Conservation (phyloP, 2,888 invertebrate species). For the Portevinia maculata region DNA sequence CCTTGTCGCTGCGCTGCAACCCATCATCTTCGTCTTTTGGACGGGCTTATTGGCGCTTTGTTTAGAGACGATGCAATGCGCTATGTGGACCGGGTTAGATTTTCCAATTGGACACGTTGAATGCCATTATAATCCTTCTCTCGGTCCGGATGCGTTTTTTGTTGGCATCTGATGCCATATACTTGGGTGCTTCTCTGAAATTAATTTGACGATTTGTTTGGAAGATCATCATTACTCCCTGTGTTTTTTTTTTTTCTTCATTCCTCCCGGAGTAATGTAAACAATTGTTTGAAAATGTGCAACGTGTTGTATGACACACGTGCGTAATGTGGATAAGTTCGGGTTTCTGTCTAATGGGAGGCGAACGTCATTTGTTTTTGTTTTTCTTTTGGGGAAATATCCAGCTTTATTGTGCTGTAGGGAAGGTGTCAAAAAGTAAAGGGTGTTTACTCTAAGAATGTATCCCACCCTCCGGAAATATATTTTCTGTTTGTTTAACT, state of each 20-base stretch:
- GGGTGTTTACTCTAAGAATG: slow-evolving; percentile 64
- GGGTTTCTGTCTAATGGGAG: slow-evolving; percentile 44
- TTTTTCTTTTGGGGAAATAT: slow-evolving; percentile 48
- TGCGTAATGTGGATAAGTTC: slow-evolving; percentile 21
- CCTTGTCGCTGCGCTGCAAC: slow-evolving; percentile 44
- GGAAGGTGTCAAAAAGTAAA: slow-evolving; percentile 70
- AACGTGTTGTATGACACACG: slow-evolving; percentile 66
- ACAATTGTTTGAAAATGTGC: slow-evolving; percentile 62
- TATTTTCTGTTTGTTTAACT: slow-evolving; percentile 60
- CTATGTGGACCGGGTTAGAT: slow-evolving; percentile 24
- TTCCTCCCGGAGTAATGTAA: slow-evolving; percentile 36
- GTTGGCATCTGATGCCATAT: background rate
- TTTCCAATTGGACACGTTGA: slow-evolving; percentile 63
- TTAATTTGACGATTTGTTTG: slow-evolving; percentile 70
- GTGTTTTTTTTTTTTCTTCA: slow-evolving; percentile 18
- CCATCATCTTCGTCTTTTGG: slow-evolving; percentile 4
- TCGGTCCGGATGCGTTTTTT: slow-evolving; percentile 49
- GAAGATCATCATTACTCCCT: slow-evolving; percentile 54
- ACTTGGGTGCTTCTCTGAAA: slow-evolving; percentile 28
- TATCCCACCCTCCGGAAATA: slow-evolving; percentile 64
- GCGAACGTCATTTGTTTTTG: slow-evolving; percentile 55
- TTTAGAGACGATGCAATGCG: slow-evolving; percentile 46
- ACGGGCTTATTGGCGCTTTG: slow-evolving; percentile 57
- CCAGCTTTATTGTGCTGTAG: slow-evolving; percentile 9
- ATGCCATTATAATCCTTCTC: slow-evolving; percentile 60